These are phyloP conservation scores for Eulemur coronatus DNA, from an alignment of 2,797 vertebrate species.

Conservation along the genomic window DNA sequence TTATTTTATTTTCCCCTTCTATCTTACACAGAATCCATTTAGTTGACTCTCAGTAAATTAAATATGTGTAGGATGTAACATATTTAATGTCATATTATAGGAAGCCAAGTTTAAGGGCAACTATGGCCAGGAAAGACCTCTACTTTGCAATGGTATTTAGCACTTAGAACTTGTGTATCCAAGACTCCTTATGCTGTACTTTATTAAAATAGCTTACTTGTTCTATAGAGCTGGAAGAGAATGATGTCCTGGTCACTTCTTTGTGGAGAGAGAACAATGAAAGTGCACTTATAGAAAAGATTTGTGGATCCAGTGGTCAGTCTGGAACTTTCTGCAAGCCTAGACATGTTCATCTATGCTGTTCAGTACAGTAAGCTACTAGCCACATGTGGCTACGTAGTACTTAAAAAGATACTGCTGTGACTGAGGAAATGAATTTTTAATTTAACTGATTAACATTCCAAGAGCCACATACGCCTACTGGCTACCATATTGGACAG, in stretches of 20 bases:
- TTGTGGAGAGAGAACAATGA: neutral
- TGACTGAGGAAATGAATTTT: neutral
- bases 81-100: neutral
- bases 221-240: neutral
- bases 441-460: neutral
- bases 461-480: neutral
- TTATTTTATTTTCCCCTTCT: neutral
- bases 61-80: neutral
- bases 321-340: neutral
- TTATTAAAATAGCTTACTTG: neutral
- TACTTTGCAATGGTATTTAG: neutral
- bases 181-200: neutral
- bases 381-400: neutral
- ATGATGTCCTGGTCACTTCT: neutral
- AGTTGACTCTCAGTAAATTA: neutral
- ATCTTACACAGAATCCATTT: neutral
- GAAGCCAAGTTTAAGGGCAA: neutral
- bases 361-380: neutral
- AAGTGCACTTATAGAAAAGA: neutral
- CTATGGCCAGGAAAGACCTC: neutral
- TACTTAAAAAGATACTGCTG: neutral
- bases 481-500: neutral
- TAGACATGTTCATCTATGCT: neutral
- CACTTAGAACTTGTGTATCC: neutral
- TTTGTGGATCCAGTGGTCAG: accelerated